These are phyloP conservation scores for Drosophila rufa DNA, from an alignment of 1,140 invertebrate genomes.

Conservation along the genomic window DNA sequence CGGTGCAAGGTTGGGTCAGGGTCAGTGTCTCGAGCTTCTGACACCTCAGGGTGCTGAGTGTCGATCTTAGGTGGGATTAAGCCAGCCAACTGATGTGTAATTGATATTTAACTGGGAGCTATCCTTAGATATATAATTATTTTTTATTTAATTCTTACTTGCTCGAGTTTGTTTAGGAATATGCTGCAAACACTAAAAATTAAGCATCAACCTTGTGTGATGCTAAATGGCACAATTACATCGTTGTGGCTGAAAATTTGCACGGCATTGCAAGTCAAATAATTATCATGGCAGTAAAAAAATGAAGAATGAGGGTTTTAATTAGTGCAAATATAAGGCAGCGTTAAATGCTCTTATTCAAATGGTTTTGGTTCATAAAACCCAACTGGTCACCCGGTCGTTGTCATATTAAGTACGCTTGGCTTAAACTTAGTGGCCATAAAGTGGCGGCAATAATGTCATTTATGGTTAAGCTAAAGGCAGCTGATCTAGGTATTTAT, in stretches of 20 bases:
- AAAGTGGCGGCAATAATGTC: too few species aligned
- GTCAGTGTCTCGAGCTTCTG: constrained; percentile 19
- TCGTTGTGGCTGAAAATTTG: neutral
- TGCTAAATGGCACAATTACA: neutral
- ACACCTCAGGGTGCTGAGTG: constrained; percentile 19
- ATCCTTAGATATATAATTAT: too few species aligned
- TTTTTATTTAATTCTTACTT: too few species aligned
- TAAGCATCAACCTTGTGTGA: neutral
- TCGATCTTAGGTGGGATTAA: constrained; percentile 14
- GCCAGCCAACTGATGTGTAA: neutral
- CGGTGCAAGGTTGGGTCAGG: constrained; percentile 39
- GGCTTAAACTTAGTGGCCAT: neutral
- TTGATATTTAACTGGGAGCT: constrained; percentile 14
- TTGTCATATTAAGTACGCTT: neutral
- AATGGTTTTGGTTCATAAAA: neutral
- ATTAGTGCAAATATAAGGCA: constrained; percentile 5
- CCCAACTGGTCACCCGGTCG: neutral
- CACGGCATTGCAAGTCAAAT: neutral
- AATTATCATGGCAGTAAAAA: constrained; percentile 2
- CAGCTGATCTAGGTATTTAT: neutral
- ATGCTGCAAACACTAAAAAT: too few species aligned
- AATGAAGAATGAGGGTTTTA: constrained; percentile 4
- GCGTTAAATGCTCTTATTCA: neutral
- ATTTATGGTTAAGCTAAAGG: neutral
- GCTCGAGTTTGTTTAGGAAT: too few species aligned